Evolutionary conservation across 2,113 vertebrate genomes (phyloP), one percentile per base, ranked within the genome.

Genomic region (Phalacrocorax carbo): DNA sequence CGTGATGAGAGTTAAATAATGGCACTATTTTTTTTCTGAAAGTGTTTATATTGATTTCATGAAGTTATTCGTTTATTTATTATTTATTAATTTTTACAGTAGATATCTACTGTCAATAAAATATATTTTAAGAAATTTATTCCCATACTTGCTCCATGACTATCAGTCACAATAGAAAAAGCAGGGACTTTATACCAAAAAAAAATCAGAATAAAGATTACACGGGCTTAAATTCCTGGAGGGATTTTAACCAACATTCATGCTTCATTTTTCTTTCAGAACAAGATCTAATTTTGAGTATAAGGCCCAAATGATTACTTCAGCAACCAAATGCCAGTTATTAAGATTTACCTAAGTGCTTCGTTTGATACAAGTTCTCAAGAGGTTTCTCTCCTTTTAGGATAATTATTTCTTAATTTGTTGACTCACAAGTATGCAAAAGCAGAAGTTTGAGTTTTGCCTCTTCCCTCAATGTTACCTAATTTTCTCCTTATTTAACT

Each of bases 41-140:
- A 66, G 5, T 42, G 5, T 52, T 82, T 76, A 27, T 82, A 64
- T 60, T 75, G 15, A 66, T 89, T 40, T 87, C 48, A 51, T 40
- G 38, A 38, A 38, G 38, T 38, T 38, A 38, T 38, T 38, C 10
- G 38, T 38, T 38, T 38, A 38, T 38, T 10, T 38, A 38, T 38
- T 38, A 38, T 38, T 38, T 38, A 40, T 40, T 81, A 49, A 70
- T 69, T 27, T 89, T 87, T 89, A 30, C 36, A 57, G 5, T 70
- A 69, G 36, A 55, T 8, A 36, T 55, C 38, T 71, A 19, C 22
- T 91, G 12, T 92, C 38, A 81, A 36, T 52, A 87, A 65, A 73
- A 91, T 77, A 13, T 34, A 32, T 60, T 90, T 95, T 83, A 87
- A 69, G 54, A 86, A 89, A 81, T 5, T 9, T 86, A 25, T 23